Percentiles rank a stretch among this genome's conserved stretches.
Conservation (phyloP, 2,888 invertebrate species). For the Oscheius sp. region DNA sequence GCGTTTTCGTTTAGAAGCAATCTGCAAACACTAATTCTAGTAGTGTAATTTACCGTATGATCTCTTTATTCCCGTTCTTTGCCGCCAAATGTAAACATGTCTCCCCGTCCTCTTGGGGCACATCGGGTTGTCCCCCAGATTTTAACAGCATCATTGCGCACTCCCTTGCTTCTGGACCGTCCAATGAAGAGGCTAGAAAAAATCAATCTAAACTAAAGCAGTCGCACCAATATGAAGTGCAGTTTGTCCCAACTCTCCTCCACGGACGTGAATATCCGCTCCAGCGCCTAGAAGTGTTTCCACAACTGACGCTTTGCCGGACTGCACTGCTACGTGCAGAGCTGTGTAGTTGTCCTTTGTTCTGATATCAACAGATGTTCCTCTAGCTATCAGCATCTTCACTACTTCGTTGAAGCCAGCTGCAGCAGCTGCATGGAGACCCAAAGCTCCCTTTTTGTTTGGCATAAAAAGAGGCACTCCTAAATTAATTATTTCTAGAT, state of each 20-base stretch:
- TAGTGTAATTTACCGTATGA: conserved; percentile 72
- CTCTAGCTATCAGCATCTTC: conserved; percentile 86
- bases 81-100: conserved; percentile 97
- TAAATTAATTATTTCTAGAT: conserved; percentile 21
- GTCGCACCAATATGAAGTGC: conserved; percentile 89
- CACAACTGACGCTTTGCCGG: conserved; percentile 70
- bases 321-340: conserved; percentile 88
- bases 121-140: conserved; percentile 94
- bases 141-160: conserved; percentile 97
- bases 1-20: conserved; percentile 91
- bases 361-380: conserved; percentile 92
- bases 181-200: conserved; percentile 52
- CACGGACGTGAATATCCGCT: conserved; percentile 92
- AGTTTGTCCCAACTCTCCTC: conserved; percentile 82
- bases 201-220: conserved; percentile 47
- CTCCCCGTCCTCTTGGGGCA: conserved; percentile 90
- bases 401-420: conserved; percentile 87
- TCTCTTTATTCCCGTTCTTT: conserved; percentile 86
- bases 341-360: conserved; percentile 99
- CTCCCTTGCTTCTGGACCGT: conserved; percentile 80
- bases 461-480: conserved; percentile 98
- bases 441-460: conserved; percentile 95
- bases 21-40: conserved; percentile 72
- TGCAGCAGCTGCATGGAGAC: conserved; percentile 95
- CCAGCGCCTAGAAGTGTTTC: conserved; percentile 85